Conservation (phyloP, 2,797 vertebrate species). For the Xyrichtys novacula region DNA sequence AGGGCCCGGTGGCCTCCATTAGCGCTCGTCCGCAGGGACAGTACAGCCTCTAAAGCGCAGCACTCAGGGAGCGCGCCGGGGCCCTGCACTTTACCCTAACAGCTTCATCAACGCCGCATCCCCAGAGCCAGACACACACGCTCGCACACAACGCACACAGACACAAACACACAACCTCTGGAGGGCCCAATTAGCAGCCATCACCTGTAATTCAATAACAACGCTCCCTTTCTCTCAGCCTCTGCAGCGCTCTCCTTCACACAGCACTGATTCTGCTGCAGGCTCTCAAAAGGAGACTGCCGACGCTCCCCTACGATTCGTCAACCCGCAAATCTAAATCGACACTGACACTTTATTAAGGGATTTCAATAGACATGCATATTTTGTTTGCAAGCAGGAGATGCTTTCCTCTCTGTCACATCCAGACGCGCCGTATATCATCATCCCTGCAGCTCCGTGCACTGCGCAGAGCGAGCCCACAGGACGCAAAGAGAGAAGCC, state of each 20-base stretch:
- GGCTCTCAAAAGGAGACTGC: slow-evolving; percentile 38
- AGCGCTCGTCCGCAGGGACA: slow-evolving; percentile 68
- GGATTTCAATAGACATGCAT: slow-evolving; percentile 30
- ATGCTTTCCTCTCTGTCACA: slow-evolving; percentile 12
- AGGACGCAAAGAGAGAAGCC: slow-evolving; percentile 30
- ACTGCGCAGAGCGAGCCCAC: slow-evolving; percentile 48
- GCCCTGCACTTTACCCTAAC: slow-evolving; percentile 74
- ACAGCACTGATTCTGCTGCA: slow-evolving; percentile 27
- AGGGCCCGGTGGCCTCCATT: slow-evolving; percentile 74
- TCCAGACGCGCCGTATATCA: slow-evolving; percentile 34
- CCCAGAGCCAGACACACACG: slow-evolving; percentile 61
- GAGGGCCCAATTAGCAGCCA: slow-evolving; percentile 80
- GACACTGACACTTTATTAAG: slow-evolving; percentile 36
- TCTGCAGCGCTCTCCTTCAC: slow-evolving; percentile 47
- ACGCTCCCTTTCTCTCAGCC: slow-evolving; percentile 58
- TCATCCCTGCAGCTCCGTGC: slow-evolving; percentile 22
- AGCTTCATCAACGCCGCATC: slow-evolving; percentile 75
- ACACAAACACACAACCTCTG: slow-evolving; percentile 58
- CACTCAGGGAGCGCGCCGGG: slow-evolving; percentile 66
- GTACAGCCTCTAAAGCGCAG: slow-evolving; percentile 62
- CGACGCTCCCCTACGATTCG: slow-evolving; percentile 39
- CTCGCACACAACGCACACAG: slow-evolving; percentile 36
- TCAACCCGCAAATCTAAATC: slow-evolving; percentile 55
- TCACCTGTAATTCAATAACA: slow-evolving; percentile 82
- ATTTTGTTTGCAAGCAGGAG: slow-evolving; percentile 31